Base-by-base conservation (phyloP, 2,113 vertebrate species). In the Perca fluviatilis region DNA sequence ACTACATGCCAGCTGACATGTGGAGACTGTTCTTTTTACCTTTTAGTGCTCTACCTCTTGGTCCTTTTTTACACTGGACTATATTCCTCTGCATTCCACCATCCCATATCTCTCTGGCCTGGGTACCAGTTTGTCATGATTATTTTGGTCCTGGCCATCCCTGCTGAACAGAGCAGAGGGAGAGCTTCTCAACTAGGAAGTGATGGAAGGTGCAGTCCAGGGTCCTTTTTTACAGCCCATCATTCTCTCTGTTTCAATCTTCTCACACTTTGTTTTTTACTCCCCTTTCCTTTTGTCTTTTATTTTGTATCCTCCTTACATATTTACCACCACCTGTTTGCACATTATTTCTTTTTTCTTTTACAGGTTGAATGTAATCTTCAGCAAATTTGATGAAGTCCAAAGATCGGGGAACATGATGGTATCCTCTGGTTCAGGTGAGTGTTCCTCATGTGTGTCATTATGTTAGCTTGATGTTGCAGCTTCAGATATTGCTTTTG, bases 361-460 rank as follows among this genome's bases (percentile, higher is more conserved):
- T 57, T 50, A 10, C 83, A 99, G 98, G 89, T 96, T 99, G 96
- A 99, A 99, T 97, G 97, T 99, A 89, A 99, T 99, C 95, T 99
- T 99, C 94, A 96, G 96, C 82, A 99, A 96, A 95, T 99, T 99
- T 1, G 98, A 99, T 85, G 98, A 99, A 92, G 98, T 99, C 88
- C 98, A 99, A 93, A 98, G 97, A 95, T 97, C 98, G 27, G 98
- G 98, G 87, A 98, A 97, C 93, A 99, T 99, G 98, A 97, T 99
- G 74, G 95, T 95, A 15, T 96, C 96, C 73, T 95, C 97, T 36
- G 91, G 94, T 88, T 95, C 95, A 82, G 98, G 98, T 99, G 86
- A 96, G 97, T 96, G 0, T 51, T n/a, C 8, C 7, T 65, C 18
- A 46, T 13, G 2, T 40, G 16, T 56, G 18, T 27, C 18, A 14